Evolutionary conservation across 2,113 vertebrate species (phyloP).

Genomic region (Macrotis lagotis): DNA sequence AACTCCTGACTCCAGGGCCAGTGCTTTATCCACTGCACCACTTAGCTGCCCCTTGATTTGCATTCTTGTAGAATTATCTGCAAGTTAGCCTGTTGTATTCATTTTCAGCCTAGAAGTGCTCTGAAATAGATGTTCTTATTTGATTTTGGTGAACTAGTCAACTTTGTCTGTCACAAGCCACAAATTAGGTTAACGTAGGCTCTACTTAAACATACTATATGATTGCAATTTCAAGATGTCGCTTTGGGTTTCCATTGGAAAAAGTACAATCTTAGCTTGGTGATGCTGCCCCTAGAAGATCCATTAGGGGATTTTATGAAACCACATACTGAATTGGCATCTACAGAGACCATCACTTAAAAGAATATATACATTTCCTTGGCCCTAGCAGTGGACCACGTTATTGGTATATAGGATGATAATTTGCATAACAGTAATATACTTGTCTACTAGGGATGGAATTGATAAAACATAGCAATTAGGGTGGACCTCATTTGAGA

Average conservation of each 20-base stretch:
- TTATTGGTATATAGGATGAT: background rate
- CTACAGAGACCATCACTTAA: background rate
- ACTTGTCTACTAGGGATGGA: background rate
- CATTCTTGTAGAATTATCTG: background rate
- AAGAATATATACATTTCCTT: background rate
- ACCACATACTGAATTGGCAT: background rate
- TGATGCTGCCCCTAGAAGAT: background rate
- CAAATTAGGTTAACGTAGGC: background rate
- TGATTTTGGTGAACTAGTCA: background rate
- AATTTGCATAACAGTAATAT: background rate
- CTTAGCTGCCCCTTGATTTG: too few species aligned
- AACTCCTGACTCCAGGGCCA: too few species aligned
- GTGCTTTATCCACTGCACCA: too few species aligned
- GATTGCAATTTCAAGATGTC: background rate
- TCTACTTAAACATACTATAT: background rate
- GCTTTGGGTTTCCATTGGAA: background rate
- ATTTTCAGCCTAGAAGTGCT: background rate
- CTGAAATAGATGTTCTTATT: background rate
- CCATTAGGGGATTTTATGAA: background rate
- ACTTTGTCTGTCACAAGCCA: background rate
- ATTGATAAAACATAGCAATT: background rate
- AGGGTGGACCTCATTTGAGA: background rate
- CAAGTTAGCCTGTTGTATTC: background rate
- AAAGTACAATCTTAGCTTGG: background rate
- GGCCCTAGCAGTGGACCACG: background rate